phyloP scores from a whole-genome alignment of 2,113 vertebrate species.

The Andinoacara biseriatus region DNA sequence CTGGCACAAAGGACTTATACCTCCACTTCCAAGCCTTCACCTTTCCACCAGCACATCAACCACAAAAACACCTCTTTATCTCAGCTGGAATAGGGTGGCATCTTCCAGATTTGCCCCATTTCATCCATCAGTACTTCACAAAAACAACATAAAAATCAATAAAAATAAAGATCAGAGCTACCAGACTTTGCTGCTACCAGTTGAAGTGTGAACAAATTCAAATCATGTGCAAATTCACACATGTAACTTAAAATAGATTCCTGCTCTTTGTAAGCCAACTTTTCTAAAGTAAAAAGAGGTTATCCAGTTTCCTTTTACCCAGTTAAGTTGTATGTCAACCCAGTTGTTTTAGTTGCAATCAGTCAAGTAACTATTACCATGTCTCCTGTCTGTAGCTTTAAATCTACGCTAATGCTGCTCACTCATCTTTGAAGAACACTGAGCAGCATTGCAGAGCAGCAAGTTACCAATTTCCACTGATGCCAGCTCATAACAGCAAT shows the following conservation, averaged over 20 bases:
- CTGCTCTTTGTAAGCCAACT: not conserved
- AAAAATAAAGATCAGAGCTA: no score
- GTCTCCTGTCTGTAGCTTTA: not conserved
- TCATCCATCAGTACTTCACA: no score
- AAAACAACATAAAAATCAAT: no score
- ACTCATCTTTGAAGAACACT: not conserved
- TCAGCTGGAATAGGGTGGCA: no score
- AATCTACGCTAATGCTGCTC: not conserved
- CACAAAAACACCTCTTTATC: no score
- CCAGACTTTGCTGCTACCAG: no score
- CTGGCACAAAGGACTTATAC: no score
- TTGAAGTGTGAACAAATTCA: not conserved
- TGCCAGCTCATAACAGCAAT: not conserved
- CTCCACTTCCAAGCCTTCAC: no score
- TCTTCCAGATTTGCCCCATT: no score
- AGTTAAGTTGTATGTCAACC: not conserved
- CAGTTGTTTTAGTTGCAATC: not conserved
- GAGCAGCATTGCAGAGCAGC: not conserved
- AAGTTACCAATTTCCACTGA: not conserved
- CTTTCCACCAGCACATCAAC: no score
- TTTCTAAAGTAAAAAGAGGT: not conserved
- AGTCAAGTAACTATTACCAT: not conserved
- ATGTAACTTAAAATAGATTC: not conserved
- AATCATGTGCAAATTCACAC: not conserved
- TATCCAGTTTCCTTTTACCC: not conserved